Evolutionary conservation across 2,888 invertebrate genomes (phyloP).

Genomic region (Acanthosepion esculentum): DNA sequence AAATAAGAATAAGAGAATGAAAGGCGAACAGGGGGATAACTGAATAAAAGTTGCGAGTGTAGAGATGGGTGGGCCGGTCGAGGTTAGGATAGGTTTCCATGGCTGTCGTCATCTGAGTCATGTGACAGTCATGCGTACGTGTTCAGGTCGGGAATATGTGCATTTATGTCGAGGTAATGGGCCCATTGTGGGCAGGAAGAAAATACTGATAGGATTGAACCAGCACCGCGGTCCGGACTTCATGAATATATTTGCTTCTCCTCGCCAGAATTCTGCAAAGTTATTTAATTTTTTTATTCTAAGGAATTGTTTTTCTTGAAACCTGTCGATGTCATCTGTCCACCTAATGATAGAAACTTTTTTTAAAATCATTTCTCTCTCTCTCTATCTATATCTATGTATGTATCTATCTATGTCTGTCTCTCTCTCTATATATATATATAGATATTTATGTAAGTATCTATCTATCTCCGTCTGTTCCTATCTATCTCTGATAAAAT

Average conservation of each 20-base stretch:
- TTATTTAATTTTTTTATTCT: neutral
- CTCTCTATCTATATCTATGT: no score
- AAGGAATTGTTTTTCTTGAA: neutral
- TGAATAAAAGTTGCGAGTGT: neutral
- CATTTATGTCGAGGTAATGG: neutral
- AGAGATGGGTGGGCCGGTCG: neutral
- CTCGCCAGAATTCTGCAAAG: neutral
- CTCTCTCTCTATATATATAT: no score
- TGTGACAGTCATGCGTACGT: neutral
- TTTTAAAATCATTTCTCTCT: no score
- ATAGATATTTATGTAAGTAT: no score
- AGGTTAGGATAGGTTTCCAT: neutral
- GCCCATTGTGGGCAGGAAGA: neutral
- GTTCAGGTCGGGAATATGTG: neutral
- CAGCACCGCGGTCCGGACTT: neutral
- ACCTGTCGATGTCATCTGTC: neutral
- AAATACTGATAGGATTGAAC: neutral
- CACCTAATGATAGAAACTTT: no score
- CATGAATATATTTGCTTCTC: neutral
- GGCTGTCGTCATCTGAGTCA: slow-evolving; percentile 8
- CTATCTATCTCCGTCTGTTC: no score
- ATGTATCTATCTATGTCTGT: no score
- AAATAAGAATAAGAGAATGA: neutral
- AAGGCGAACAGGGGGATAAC: neutral
- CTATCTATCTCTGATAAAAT: no score